Evolutionary conservation across 2,888 invertebrate genomes (phyloP).

Genomic region (Macropis europaea): DNA sequence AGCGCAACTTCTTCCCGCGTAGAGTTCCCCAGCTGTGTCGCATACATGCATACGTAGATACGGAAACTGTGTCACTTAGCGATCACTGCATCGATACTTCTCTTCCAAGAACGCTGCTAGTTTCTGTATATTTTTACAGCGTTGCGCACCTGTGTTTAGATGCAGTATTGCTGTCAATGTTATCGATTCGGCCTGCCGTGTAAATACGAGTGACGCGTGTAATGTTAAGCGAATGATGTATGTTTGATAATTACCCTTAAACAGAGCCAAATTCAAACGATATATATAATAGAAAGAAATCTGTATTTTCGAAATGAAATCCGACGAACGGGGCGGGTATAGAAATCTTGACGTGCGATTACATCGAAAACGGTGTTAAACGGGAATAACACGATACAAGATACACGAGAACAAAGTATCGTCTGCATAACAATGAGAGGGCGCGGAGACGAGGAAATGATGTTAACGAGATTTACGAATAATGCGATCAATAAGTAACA

Average conservation of each 20-base stretch:
- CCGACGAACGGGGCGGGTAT: neutral
- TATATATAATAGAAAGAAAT: neutral
- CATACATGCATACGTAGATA: neutral
- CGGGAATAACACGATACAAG: neutral
- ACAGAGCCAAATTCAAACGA: neutral
- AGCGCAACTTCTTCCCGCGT: constrained; percentile 38
- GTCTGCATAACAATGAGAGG: no score
- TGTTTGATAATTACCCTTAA: constrained; percentile 34
- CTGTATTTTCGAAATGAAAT: constrained; percentile 33
- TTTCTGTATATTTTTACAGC: neutral
- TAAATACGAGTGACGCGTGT: constrained; percentile 27
- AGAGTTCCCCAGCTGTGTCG: constrained; percentile 6
- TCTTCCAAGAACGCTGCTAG: neutral
- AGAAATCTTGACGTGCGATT: neutral
- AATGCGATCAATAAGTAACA: neutral
- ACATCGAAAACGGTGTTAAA: neutral
- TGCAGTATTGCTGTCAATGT: neutral
- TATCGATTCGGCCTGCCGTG: neutral
- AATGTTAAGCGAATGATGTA: constrained; percentile 18
- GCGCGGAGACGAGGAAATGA: neutral
- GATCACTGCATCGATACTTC: neutral
- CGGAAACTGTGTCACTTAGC: constrained; percentile 1
- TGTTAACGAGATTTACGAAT: neutral
- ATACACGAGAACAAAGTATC: neutral
- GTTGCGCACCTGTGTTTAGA: neutral